Base-by-base conservation (phyloP, 2,113 vertebrate genomes). In the Cisticola juncidis region DNA sequence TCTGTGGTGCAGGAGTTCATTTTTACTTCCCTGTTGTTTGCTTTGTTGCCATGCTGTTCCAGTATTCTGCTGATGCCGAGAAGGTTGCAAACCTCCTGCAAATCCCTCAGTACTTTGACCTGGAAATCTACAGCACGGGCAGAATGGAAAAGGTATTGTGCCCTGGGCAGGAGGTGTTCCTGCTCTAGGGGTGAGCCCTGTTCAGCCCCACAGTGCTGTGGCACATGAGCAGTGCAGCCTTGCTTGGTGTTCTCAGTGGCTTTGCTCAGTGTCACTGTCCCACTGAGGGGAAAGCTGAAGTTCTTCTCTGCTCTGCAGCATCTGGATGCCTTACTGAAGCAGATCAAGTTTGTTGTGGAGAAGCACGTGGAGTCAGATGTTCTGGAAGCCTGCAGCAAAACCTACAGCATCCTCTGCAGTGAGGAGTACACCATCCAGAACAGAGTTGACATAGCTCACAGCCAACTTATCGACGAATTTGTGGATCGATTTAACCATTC, bases 351-450 rank as follows among this genome's bases (percentile, higher is more conserved):
- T 96, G 99, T 99, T 94, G 99, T 99, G 97, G 99, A 99, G 92
- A 99, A 99, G 96, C 99, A 99, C 19, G 99, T 99, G 21, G 99
- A 99, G 92, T 98, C 98, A 6, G 99, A 99, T 86, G 99, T 99
- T 84, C 97, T 99, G 6, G 99, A 99, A 98, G 99, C 99, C 66
- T 99, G 99, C 98, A 99, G 99, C 95, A 99, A 99, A 98, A 99
- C 99, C 33, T 99, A 99, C 97, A 99, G 99, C 97, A 99, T 99
- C 92, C 98, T 99, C 79, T 99, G 99, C 97, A 99, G 99, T 40
- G 99, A 99, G 90, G 99, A 99, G 64, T 99, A 99, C 96, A 99
- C 99, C 81, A 99, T 99, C 97, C 99, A 99, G 98, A 99, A 99
- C 96, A 98, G 99, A 80, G 99, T 99, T 92, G 99, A 99, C 97